Base-by-base conservation (phyloP, 2,113 vertebrate genomes). In the Pteropus alecto region DNA sequence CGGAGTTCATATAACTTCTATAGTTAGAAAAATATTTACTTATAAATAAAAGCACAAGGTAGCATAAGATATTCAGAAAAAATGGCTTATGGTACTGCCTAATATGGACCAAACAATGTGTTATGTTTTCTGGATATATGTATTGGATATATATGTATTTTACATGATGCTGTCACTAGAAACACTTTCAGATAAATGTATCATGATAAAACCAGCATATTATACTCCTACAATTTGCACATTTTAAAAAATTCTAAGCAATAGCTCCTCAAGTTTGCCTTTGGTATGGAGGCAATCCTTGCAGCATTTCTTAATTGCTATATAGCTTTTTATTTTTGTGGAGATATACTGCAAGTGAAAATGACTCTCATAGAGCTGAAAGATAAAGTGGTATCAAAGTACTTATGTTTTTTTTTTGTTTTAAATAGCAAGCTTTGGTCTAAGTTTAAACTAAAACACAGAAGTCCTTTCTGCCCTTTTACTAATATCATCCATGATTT, bases 271-370 rank as follows among this genome's bases (percentile, higher is more conserved):
- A 79, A 58, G 88, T 65, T 83, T 96, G 97, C 97, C 93, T 98
- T 84, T 46, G 87, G 86, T 58, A 91, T 0, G 22, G 86, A 93
- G 74, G 91, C 81, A 91, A 88, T 58, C 78, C 84, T 96, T 95
- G 15, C 28, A 90, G 83, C 95, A 86, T 95, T 96, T 65, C 33
- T 90, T 94, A 98, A 94, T 70, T 97, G 93, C 63, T 97, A 28
- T 77, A 84, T 81, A 91, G 77, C 90, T 65, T 51, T 51, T 51
- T 51, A 51, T 98, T 95, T 94, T 87, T 77, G 76, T 76, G 43
- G 28, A 18, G 35, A 96, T 5, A 51, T 82, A 94, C 43, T 93
- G 86, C 71, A 94, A 95, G 85, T 96, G 89, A 95, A 94, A 96
- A 89, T 88, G 91, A 33, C 61, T 96, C 87, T 74, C 93, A 82